These are phyloP conservation scores for Sphinx pinastri DNA, from an alignment of 2,888 invertebrate genomes.

Conservation along the genomic window DNA sequence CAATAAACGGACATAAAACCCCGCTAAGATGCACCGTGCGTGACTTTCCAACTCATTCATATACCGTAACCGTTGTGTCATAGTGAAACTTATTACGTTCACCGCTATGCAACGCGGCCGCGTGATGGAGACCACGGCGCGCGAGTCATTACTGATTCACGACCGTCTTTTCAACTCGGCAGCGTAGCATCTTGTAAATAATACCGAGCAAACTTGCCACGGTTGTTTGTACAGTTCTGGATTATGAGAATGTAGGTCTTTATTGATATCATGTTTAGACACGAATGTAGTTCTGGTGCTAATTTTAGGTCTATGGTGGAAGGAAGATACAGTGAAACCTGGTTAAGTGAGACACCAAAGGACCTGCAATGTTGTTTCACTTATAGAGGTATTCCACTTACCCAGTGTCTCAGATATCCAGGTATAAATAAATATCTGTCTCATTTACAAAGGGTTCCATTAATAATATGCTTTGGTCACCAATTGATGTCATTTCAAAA, in stretches of 20 bases:
- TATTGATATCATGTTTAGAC: slow-evolving; percentile 2
- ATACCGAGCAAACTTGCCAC: slow-evolving; percentile 4
- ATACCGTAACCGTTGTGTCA: slow-evolving; percentile 81
- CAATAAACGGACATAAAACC: slow-evolving; percentile 12
- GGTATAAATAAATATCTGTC: no score
- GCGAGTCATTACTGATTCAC: background rate
- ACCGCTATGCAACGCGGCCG: slow-evolving; percentile 70
- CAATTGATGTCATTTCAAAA: no score
- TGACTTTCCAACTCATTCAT: slow-evolving; percentile 24
- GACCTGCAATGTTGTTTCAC: no score
- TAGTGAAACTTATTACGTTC: slow-evolving; percentile 78
- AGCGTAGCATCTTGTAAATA: background rate
- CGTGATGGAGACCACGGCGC: slow-evolving; percentile 11
- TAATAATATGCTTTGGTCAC: no score
- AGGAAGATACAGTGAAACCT: no score
- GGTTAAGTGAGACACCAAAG: no score
- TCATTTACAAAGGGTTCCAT: no score
- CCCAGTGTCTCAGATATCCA: no score
- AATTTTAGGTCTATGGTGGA: background rate
- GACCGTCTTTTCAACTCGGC: background rate
- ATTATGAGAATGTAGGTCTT: slow-evolving; percentile 6
- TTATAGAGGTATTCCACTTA: no score
- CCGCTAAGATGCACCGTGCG: slow-evolving; percentile 43
- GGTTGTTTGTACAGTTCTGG: slow-evolving; percentile 6
- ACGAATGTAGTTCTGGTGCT: background rate